Conservation (phyloP, 2,888 invertebrate species). For the Andrena dorsata region DNA sequence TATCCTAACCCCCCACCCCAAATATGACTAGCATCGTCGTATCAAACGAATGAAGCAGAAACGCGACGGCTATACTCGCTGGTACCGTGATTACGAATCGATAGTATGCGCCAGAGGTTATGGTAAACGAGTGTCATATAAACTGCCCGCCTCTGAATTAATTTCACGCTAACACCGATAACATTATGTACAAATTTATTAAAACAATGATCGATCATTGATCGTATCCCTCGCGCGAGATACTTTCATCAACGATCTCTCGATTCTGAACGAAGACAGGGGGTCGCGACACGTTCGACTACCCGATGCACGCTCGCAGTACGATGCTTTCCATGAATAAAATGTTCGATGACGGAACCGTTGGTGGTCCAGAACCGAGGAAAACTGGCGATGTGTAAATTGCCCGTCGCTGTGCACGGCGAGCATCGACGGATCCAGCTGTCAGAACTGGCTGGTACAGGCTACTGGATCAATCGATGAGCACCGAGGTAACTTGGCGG, state of each 20-base stretch:
- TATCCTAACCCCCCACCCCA: constrained; percentile 16
- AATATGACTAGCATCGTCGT: constrained; percentile 40
- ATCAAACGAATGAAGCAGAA: constrained; percentile 37
- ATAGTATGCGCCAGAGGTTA: constrained; percentile 25
- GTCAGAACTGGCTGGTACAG: neutral
- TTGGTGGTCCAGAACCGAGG: neutral
- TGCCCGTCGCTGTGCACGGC: neutral
- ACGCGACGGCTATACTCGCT: constrained; percentile 19
- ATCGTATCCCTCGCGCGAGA: constrained; percentile 11
- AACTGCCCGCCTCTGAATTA: constrained; percentile 42
- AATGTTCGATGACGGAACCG: constrained; percentile 1
- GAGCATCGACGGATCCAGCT: neutral
- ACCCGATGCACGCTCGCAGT: neutral
- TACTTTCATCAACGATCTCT: constrained; percentile 5
- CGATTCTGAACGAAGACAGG: neutral
- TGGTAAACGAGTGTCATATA: constrained; percentile 42
- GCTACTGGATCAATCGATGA: neutral
- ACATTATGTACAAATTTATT: constrained; percentile 73
- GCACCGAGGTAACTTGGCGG: too few relatives aligned
- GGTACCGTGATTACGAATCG: constrained; percentile 22
- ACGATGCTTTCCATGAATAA: constrained; percentile 1
- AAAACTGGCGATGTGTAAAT: neutral
- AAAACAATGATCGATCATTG: constrained; percentile 67
- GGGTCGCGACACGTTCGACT: neutral
- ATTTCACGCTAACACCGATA: constrained; percentile 67